These are phyloP conservation scores for Lacerta viridis DNA, from an alignment of 2,797 vertebrate species.

Conservation along the genomic window DNA sequence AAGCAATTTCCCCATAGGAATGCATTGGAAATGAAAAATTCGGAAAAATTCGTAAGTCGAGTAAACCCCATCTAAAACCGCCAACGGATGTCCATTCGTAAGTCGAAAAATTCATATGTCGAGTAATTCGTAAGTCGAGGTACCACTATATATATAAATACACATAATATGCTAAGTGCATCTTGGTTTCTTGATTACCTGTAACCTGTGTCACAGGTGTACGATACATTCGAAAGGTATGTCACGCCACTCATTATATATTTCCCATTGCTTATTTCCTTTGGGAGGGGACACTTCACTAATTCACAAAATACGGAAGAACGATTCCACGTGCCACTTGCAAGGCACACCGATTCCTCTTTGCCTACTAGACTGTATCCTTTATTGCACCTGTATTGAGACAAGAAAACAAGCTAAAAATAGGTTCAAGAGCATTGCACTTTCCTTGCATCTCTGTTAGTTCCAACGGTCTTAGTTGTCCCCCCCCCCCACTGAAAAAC, in stretches of 20 bases:
- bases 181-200: constrained; percentile 82
- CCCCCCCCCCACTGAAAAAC: not conserved
- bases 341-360: constrained; percentile 89
- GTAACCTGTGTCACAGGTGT: constrained; percentile 90
- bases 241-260: constrained; percentile 83
- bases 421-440: accelerated
- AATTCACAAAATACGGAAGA: constrained; percentile 87
- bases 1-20: no score
- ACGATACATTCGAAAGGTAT: constrained; percentile 88
- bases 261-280: constrained; percentile 83
- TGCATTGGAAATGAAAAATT: no score
- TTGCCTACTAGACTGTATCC: constrained; percentile 88
- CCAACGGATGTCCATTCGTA: no score
- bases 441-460: not conserved
- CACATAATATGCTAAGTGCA: not conserved
- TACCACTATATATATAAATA: no score
- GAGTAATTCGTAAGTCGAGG: no score
- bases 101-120: no score
- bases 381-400: constrained; percentile 85
- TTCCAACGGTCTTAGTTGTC: not conserved
- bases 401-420: constrained; percentile 44
- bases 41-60: no score
- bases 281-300: constrained; percentile 86
- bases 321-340: constrained; percentile 88
- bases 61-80: no score